Base-by-base conservation (phyloP, 1,140 invertebrate species). In the Aphelenchoides fujianensis region DNA sequence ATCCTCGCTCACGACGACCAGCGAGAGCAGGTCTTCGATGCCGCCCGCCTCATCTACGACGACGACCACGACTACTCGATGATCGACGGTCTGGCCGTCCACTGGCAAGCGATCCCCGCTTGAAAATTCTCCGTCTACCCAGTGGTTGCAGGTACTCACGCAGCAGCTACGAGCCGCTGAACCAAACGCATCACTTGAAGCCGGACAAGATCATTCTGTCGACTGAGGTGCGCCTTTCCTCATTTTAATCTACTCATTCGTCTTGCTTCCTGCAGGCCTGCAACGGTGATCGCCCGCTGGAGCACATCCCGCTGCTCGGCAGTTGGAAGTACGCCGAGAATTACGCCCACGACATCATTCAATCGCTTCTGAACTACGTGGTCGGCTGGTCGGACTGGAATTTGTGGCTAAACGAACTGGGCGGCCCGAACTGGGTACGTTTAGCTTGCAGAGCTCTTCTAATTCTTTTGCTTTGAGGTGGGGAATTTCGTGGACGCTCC, bases 311-410 rank as follows among this genome's bases (percentile, higher is more conserved):
- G 1, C 52, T 59, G 2, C 31, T 79, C 3, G 74, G 74, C n/a
- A 55, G 71, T 62, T 76, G 74, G 74, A 35, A 32, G 27, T 32
- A 75, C 19, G 74, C 32, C 34, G 32, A 55, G 35, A 34, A 57
- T 31, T 76, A 76, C 31, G 74, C 34, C 0, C 23, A 32, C 27
- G 74, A 76, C 48, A 76, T 76, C 12, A 57, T 76, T 19, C 23
- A 81, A 16, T 67, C 37, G 16, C 52, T 82, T 5, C 35, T 36
- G 19, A 68, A 80, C 80, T 85, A 85, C 82, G 88, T 88, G 69
- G 89, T 87, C 81, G 88, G 86, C 85, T 88, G 16, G 85, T n/a
- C n/a, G n/a, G n/a, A 95, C 82, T 95, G 93, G 93, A 95, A 95
- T 84, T 84, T 95, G 0, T 90, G 89, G 19, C 84, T 95, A 16